A percentile compares a stretch with the other conserved stretches of the same genome.
Conservation (phyloP, 2,888 invertebrate species). For the Scaptodrosophila latifasciaeformis region DNA sequence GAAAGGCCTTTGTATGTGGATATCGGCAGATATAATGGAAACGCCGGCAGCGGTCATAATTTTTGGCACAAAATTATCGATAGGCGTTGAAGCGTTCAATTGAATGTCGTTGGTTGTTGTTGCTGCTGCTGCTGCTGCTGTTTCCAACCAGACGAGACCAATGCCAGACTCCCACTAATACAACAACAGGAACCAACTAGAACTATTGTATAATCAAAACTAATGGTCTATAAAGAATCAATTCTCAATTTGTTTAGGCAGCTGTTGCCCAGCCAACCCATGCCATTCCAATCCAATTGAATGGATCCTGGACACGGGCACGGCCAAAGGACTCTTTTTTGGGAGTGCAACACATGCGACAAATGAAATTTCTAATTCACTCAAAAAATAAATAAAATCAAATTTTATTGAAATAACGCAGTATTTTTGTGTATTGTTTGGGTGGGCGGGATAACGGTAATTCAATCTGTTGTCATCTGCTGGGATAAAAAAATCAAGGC, state of each 20-base stretch:
- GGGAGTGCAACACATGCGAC: constrained; percentile 45
- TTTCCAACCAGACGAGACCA: constrained; percentile 3
- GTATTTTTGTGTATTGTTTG: too few species aligned
- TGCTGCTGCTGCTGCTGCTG: constrained; percentile 15
- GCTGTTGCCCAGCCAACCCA: constrained; percentile 40
- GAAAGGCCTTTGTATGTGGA: too few species aligned
- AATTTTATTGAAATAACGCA: too few species aligned
- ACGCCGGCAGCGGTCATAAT: constrained; percentile 52
- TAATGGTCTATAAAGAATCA: constrained; percentile 72
- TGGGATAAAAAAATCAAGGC: too few species aligned
- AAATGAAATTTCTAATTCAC: constrained; percentile 9
- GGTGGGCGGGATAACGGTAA: too few species aligned
- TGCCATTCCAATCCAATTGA: too few species aligned
- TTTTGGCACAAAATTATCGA: constrained; percentile 65
- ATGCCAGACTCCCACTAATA: not conserved
- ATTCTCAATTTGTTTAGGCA: constrained; percentile 71
- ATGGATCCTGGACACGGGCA: constrained; percentile 22
- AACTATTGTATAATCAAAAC: constrained; percentile 68
- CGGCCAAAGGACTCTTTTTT: constrained; percentile 10
- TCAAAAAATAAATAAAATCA: too few species aligned
- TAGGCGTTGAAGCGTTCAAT: constrained; percentile 71
- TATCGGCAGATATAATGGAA: too few species aligned
- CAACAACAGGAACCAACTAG: constrained; percentile 22
- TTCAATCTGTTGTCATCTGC: too few species aligned
- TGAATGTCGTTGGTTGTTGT: constrained; percentile 46